These are phyloP conservation scores for Barbus barbus DNA, from an alignment of 2,113 vertebrate species.

Conservation along the genomic window DNA sequence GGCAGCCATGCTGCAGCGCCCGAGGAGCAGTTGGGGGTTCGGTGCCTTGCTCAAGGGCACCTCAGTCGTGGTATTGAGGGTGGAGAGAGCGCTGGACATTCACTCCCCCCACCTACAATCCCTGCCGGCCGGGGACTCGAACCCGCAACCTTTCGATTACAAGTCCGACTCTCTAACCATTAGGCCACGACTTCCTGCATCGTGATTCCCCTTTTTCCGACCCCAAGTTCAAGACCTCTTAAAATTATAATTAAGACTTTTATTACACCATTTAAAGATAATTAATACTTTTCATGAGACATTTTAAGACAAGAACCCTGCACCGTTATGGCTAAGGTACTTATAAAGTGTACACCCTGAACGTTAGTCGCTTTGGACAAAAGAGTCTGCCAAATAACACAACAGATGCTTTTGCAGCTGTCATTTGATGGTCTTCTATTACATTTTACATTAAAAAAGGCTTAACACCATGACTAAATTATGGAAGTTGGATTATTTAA, in stretches of 20 bases:
- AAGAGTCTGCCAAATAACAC: background rate
- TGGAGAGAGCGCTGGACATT: too few species aligned
- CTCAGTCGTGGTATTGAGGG: too few species aligned
- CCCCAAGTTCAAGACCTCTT: background rate
- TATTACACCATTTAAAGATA: background rate
- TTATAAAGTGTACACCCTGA: background rate
- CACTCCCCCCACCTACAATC: too few species aligned
- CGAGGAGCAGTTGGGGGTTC: too few species aligned
- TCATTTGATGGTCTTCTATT: background rate
- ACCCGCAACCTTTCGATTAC: too few species aligned
- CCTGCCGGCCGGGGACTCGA: too few species aligned
- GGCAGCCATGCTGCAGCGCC: too few species aligned
- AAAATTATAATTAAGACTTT: slow-evolving; percentile 2
- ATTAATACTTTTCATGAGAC: background rate
- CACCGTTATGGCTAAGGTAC: background rate
- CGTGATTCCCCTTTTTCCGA: background rate
- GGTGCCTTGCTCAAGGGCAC: too few species aligned
- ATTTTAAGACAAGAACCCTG: background rate
- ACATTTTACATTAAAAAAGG: background rate
- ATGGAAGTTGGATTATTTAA: background rate
- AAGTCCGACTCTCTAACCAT: too few species aligned
- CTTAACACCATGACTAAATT: background rate
- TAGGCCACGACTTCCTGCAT: too few species aligned
- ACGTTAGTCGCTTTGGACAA: background rate
- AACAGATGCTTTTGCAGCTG: background rate